Evolutionary conservation across 2,113 vertebrate genomes (phyloP).

Genomic region (Aptenodytes patagonicus): DNA sequence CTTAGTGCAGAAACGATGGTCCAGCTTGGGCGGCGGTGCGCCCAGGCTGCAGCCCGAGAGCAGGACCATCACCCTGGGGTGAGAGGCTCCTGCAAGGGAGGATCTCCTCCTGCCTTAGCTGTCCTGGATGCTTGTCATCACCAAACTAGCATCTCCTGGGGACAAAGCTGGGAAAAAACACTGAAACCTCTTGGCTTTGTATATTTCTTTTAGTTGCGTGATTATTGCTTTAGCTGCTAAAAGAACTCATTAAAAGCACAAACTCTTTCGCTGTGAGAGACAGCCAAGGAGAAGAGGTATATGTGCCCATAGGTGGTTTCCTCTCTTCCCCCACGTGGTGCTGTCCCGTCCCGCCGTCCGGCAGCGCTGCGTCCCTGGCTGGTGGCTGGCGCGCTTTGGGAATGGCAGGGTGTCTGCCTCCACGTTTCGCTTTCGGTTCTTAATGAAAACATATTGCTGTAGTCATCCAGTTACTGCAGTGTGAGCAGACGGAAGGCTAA

Average conservation of each 20-base stretch:
- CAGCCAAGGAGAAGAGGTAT: background rate
- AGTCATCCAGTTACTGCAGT: slow-evolving; percentile 7
- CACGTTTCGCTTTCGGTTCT: background rate
- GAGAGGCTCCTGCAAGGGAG: background rate
- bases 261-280: background rate
- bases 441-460: slow-evolving; percentile 56
- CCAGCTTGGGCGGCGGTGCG: background rate
- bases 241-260: no score
- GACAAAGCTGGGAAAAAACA: background rate
- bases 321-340: background rate
- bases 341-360: no score
- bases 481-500: slow-evolving; percentile 42
- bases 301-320: background rate
- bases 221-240: background rate
- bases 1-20: accelerated
- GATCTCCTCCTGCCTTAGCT: background rate
- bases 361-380: background rate
- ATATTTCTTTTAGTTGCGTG: background rate
- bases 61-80: background rate
- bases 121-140: no score
- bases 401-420: background rate
- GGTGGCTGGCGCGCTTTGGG: background rate
- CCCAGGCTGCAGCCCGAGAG: background rate
- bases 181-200: background rate
- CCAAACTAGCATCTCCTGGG: background rate